Percentiles rank a stretch among this genome's conserved stretches.
phyloP scores from a whole-genome alignment of 2,888 invertebrate genomes.

The Lysandra coridon region DNA sequence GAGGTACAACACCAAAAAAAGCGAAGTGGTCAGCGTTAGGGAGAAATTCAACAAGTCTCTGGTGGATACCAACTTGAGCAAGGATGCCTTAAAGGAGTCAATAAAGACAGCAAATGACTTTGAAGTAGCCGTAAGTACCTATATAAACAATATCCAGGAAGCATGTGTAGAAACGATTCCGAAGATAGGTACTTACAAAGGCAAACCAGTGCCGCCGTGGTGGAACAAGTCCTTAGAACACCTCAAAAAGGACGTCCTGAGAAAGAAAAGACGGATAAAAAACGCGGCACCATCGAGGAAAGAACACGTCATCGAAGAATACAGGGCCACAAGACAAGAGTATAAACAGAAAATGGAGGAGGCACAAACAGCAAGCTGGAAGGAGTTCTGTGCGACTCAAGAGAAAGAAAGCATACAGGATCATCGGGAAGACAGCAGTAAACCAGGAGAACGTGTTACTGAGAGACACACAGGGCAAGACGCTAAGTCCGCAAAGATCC shows the following conservation, averaged over 20 bases:
- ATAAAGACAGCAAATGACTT: neutral
- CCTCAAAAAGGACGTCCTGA: slow-evolving; percentile 28
- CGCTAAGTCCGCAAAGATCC: no score
- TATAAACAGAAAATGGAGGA: slow-evolving; percentile 33
- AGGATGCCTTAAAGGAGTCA: neutral
- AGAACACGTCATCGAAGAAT: slow-evolving; percentile 28
- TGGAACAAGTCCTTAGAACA: slow-evolving; percentile 32
- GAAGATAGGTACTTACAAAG: neutral
- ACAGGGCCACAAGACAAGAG: slow-evolving; percentile 31
- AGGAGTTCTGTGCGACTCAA: slow-evolving; percentile 39
- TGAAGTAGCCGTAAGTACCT: slow-evolving; percentile 26
- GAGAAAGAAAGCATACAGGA: slow-evolving; percentile 32
- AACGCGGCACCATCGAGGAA: slow-evolving; percentile 29
- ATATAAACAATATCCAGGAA: slow-evolving; percentile 31
- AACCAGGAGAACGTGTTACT: no score
- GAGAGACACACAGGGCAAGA: no score
- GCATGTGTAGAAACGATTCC: slow-evolving; percentile 33
- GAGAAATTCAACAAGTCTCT: neutral
- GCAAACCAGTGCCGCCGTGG: slow-evolving; percentile 29
- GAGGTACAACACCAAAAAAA: slow-evolving; percentile 42
- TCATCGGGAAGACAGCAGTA: no score
- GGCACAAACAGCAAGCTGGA: slow-evolving; percentile 41
- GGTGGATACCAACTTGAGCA: slow-evolving; percentile 29
- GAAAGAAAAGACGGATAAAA: slow-evolving; percentile 36
- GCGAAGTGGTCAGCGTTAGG: slow-evolving; percentile 32